Evolutionary conservation across 2,113 vertebrate genomes (phyloP), one percentile per base, ranked within the genome.

Genomic region (Haliaeetus leucogaster): DNA sequence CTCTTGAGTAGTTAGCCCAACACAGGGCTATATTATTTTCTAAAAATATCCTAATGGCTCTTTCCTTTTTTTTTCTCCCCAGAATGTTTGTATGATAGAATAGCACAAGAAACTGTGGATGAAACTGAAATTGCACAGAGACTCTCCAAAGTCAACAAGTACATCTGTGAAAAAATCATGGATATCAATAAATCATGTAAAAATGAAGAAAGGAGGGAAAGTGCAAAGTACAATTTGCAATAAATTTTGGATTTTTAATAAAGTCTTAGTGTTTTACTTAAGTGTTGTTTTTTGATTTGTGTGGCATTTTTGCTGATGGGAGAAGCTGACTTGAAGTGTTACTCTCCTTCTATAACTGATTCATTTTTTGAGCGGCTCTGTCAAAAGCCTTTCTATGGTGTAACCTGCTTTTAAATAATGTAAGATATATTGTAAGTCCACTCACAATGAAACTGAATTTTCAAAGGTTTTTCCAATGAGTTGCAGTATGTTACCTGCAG

Each of bases 161-260:
- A 99, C 98, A 99, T 99, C 98, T 99, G 99, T 98, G 99, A 99
- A 98, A 99, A 99, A 98, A 99, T 99, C 95, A 99, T 99, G 99
- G 99, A 99, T 98, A 99, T 99, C 98, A 99, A 99, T 99, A 99
- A 99, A 98, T 99, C 99, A 91, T 99, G 99, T 98, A 99, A 99
- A 99, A 99, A 99, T 71, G 99, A 99, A 98, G 99, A 99, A 98
- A 98, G 99, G 89, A 99, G 99, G 96, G 99, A 99, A 98, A 96
- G 95, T 87, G 99, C 99, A 97, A 99, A 99, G 98, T 98, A 98
- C 96, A 98, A 98, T 96, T 98, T 98, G 98, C 98, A 98, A 98
- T 98, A 98, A 98, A 98, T 97, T 98, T 98, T 96, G 93, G 94
- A 97, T 97, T 98, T 98, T 98, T 98, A 98, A 97, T 98, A 98